Evolutionary conservation across 2,888 invertebrate species (phyloP).

Genomic region (Eledona agricola): DNA sequence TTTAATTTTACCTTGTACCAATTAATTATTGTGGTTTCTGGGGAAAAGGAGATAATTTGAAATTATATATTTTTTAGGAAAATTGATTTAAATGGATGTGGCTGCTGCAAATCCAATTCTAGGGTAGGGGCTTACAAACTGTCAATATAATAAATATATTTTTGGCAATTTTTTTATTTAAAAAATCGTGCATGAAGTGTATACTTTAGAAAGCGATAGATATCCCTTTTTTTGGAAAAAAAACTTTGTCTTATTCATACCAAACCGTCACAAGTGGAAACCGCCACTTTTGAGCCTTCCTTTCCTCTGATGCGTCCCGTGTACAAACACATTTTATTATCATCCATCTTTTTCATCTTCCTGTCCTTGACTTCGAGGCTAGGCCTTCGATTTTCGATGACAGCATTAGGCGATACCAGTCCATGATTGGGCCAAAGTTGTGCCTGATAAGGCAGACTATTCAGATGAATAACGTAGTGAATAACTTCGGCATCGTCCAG

Average conservation of each 20-base stretch:
- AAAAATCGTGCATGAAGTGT: no score
- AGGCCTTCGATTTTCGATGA: constrained; percentile 56
- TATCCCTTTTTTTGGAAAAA: constrained; percentile 1
- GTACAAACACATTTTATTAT: constrained; percentile 63
- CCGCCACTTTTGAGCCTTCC: constrained; percentile 62
- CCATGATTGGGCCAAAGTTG: constrained; percentile 65
- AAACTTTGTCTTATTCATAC: constrained; percentile 45
- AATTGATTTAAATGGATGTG: no score
- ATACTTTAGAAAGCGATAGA: no score
- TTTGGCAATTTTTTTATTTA: no score
- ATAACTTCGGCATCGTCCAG: constrained; percentile 49
- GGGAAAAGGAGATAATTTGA: no score
- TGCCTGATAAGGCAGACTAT: constrained; percentile 59
- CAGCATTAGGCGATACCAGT: constrained; percentile 62
- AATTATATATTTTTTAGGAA: no score
- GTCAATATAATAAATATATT: no score
- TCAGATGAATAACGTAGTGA: constrained; percentile 55
- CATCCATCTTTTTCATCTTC: constrained; percentile 48
- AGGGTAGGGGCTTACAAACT: no score
- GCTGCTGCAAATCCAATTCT: no score
- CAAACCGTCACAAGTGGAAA: constrained; percentile 65
- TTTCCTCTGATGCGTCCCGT: constrained; percentile 63
- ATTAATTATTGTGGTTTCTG: no score
- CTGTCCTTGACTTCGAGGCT: constrained; percentile 49
- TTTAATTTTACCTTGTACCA: no score